Conservation (phyloP, 64 coral and sea anemone species). For the Pachyseris speciosa region DNA sequence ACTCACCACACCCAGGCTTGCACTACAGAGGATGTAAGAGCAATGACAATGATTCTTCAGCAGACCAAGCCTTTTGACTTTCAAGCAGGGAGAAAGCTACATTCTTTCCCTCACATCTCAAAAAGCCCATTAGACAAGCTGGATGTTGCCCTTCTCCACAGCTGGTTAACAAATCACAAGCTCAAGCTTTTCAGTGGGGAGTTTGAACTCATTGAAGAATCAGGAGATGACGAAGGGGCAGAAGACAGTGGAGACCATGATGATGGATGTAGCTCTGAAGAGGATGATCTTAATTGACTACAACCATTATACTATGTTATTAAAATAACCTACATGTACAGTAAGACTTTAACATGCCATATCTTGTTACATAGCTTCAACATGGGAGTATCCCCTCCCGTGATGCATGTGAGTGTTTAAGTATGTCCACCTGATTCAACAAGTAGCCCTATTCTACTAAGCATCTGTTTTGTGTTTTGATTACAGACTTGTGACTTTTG, state of each 20-base stretch:
- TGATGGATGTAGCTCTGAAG: background rate
- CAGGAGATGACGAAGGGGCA: background rate
- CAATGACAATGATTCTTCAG: constrained; percentile 42
- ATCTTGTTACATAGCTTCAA: too few species aligned
- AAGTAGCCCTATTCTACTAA: background rate
- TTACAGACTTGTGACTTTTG: background rate
- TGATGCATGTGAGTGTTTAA: too few species aligned
- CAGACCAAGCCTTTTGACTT: constrained; percentile 10
- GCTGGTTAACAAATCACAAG: constrained; percentile 41
- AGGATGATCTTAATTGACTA: background rate
- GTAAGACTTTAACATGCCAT: too few species aligned
- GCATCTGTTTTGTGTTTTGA: background rate
- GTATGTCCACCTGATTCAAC: too few species aligned
- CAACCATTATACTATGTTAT: background rate
- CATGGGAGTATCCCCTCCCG: too few species aligned
- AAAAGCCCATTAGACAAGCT: constrained; percentile 60
- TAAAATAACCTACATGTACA: too few species aligned
- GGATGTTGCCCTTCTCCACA: background rate
- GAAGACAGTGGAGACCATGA: background rate
- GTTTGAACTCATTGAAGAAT: background rate
- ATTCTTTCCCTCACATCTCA: constrained; percentile 24
- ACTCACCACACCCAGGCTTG: constrained; percentile 25
- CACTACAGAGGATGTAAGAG: constrained; percentile 28
- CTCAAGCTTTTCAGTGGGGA: background rate
- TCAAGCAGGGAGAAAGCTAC: background rate